Base-by-base conservation (phyloP, 2,113 vertebrate genomes). In the Pitta sordida region DNA sequence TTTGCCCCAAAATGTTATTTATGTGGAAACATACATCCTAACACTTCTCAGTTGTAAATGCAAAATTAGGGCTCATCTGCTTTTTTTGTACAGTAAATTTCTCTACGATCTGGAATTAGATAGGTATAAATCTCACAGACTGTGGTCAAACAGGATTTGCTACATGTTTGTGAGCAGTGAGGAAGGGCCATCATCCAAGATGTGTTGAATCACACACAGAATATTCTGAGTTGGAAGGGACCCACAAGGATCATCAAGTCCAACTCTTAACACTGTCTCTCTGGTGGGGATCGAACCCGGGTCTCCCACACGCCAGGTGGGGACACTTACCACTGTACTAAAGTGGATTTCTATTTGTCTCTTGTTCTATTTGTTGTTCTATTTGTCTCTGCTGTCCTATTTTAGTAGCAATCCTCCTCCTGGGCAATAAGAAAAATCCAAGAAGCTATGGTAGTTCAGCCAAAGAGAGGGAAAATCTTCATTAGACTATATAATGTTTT, bases 401-500 rank as follows among this genome's bases (percentile, higher is more conserved):
- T 55, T 91, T 56, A 63, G 30, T 13, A 79, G 5, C 5, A 6
- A 23, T 67, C 15, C 9, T 67, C 9, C 9, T 84, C 30, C 32
- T 51, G 6, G 15, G 9, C 4, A 49, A 23, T 0, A 55, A 20
- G 18, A 52, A 56, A 75, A 41, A 18, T 34, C 10, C 1, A 4
- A 6, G 26, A 37, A 86, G 11, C 7, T 1, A 1, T n/a, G 13
- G 4, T 3, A 34, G 24, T 58, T 74, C 48, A 34, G 22, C 0
- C 11, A 43, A 4, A 27, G 13, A 63, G 26, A 84, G 13, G 8
- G 14, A 82, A 63, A 62, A 3, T 4, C 8, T 18, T 78, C 37
- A 49, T 19, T 6, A 78, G 9, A 34, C 21, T 68, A 29, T 14
- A 30, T 59, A 69, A 69, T 2, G 2, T 2, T 62, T 56, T 74